Percentiles rank a stretch among this genome's conserved stretches.
Evolutionary conservation across 2,113 vertebrate genomes (phyloP).

Genomic region (Myotis brandtii): DNA sequence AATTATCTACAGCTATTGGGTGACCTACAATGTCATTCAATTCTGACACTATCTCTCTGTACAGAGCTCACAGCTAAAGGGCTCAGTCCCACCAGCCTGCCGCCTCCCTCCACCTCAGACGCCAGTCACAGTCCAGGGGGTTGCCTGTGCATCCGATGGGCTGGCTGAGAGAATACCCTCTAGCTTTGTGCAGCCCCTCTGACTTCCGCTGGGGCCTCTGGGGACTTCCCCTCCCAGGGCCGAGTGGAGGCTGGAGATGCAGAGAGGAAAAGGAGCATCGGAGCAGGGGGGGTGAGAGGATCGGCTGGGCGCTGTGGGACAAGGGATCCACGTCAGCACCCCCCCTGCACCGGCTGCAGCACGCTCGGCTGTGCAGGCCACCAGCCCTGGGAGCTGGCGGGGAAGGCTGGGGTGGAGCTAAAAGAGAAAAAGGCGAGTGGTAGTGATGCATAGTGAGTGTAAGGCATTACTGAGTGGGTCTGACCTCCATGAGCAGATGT

Average conservation of each 20-base stretch:
- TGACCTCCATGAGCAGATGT: no score
- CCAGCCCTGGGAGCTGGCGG: not conserved
- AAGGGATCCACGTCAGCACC: fast-evolving
- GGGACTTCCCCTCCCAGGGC: not conserved
- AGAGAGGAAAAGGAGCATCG: not conserved
- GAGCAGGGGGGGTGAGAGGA: not conserved
- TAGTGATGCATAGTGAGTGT: not conserved
- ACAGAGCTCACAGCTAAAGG: not conserved
- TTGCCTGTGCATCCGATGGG: not conserved
- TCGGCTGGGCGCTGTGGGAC: not conserved
- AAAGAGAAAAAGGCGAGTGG: not conserved
- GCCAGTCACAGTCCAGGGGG: not conserved
- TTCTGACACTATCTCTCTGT: not conserved
- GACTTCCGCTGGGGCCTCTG: not conserved
- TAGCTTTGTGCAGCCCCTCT: not conserved
- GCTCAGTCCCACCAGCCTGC: not conserved
- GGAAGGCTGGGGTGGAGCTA: not conserved
- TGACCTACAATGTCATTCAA: not conserved
- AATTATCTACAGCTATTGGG: not conserved
- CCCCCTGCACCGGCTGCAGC: not conserved
- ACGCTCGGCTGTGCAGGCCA: not conserved
- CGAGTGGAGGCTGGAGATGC: not conserved
- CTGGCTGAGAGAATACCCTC: not conserved
- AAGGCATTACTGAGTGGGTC: no score
- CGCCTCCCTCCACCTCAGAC: no score